Evolutionary conservation across 2,797 vertebrate genomes (phyloP), one percentile per base, ranked within the genome.

Genomic region (Mus spretus): DNA sequence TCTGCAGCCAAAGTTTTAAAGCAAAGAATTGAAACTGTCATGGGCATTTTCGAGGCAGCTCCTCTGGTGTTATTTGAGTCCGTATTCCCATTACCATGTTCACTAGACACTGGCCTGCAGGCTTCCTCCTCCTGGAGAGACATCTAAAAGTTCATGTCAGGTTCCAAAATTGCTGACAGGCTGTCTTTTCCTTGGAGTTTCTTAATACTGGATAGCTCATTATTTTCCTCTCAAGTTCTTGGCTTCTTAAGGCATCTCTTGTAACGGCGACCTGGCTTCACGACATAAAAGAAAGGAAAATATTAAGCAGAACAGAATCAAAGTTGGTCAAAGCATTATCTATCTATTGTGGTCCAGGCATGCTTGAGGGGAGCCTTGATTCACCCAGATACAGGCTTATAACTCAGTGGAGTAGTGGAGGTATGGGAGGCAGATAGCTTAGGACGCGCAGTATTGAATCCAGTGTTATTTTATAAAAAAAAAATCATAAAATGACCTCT

Each of bases 221-320:
- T 78, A 1, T 92, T 67, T 72, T 89, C 85, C 44, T n/a, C 13
- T 65, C 53, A 78, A 50, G 87, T 24, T 50, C 11, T 84, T 86
- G 75, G 28, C 65, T 90, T 92, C n/a, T 90, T n/a, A 22, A 91
- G 47, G n/a, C 12, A 37, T 15, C 50, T 47, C 28, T 89, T 65
- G 77, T 6, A 40, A 22, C n/a, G 1, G 67, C 9, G 59, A 55
- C 28, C 24, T 37, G 11, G 3, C 8, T 53, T 83, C 37, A 72
- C 53, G 84, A 61, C 11, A 57, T 40, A 24, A 65, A 86, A 84
- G 70, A 9, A n/a, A 78, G 40, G 26, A 91, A 90, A 91, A 47
- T 34, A 91, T 20, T 77, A 91, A 82, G 80, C 31, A 47, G 82
- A 96, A 90, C 40, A 63, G 83, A 81, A 67, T 26, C 37, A 65